Percentiles rank a stretch among this genome's conserved stretches.
phyloP scores from a whole-genome alignment of 2,888 invertebrate genomes.

The Drosophila bunnanda region DNA sequence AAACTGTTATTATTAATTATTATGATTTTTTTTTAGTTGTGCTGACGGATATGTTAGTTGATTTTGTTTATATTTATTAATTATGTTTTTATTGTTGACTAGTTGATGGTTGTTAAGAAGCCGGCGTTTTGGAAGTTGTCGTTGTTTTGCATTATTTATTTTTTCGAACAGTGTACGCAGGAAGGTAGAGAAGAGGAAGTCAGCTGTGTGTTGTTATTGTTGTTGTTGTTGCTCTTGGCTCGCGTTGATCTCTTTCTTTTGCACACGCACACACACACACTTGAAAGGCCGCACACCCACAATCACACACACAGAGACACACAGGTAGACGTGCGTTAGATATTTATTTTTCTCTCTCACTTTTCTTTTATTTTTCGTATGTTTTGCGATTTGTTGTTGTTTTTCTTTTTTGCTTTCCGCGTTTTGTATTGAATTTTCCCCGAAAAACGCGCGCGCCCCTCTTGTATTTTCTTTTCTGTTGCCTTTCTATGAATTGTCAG shows the following conservation, averaged over 20 bases:
- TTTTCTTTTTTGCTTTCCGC: conserved; percentile 41
- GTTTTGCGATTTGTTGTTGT: conserved; percentile 59
- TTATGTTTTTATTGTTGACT: conserved; percentile 51
- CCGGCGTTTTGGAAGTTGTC: conserved; percentile 66
- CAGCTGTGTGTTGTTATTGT: conserved; percentile 47
- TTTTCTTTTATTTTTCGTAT: conserved; percentile 27
- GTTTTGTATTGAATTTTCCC: conserved; percentile 74
- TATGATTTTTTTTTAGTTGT: conserved; percentile 25
- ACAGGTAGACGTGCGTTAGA: conserved; percentile 40
- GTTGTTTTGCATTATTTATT: conserved; percentile 39
- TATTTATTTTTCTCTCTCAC: conserved; percentile 44
- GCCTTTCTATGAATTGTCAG: conserved; percentile 52
- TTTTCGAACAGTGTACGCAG: conserved; percentile 24
- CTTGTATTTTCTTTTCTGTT: conserved; percentile 4
- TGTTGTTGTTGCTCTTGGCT: conserved; percentile 38
- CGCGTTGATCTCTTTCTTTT: conserved; percentile 47
- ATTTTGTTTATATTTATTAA: conserved; percentile 17
- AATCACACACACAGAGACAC: conserved; percentile 29
- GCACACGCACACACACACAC: conserved; percentile 35
- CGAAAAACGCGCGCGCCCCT: conserved; percentile 46
- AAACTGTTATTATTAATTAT: too few relatives aligned
- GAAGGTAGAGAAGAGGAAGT: conserved; percentile 58
- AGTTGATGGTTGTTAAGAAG: conserved; percentile 57
- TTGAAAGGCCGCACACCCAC: conserved; percentile 18
- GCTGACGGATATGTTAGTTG: conserved; percentile 67